Evolutionary conservation across 2,888 invertebrate genomes (phyloP), one percentile per base, ranked within the genome.

Genomic region (Campoplex capitator): DNA sequence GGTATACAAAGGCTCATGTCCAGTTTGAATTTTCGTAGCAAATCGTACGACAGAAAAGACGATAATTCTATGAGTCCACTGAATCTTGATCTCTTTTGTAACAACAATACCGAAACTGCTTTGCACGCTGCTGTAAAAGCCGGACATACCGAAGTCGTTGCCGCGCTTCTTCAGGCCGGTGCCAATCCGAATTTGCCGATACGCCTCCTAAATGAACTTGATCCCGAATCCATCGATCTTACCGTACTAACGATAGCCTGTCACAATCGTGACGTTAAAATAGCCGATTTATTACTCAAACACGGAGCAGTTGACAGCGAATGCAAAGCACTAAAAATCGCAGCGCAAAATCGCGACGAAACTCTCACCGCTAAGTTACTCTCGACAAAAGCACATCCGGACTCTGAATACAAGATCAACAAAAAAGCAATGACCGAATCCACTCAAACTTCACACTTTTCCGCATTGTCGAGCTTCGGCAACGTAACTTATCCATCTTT

Each of bases 321-420:
- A 85, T 97, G 97, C 83, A 96, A 97, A 89, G 99, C 99, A 3
- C 95, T 99, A 68, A 95, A 96, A 51, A 97, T 98, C 88, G 97
- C 98, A 7, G 97, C 97, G 1, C 95, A 95, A 35, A 96, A 97
- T 90, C 96, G 96, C 28, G 97, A 98, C 92, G 97, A 97, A 92
- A 95, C 96, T 0, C 96, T 98, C 8, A 96, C 97, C 9, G 97
- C 98, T 18, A 97, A 97, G 89, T 95, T 99, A 38, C 95, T 99
- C n/a, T 97, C 98, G 0, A 97, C 97, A 74, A 97, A 98, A 94
- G 98, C 98, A 0, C 97, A 98, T 94, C 97, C 98, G 0, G 99
- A 99, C 95, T 97, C 98, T 0, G 99, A 99, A 92, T 97, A 97
- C 94, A 98, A 98, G 94, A 97, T 99, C 73, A 99, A 99, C 95